Percentiles rank a stretch among this genome's conserved stretches.
phyloP scores from a whole-genome alignment of 2,113 vertebrate genomes.

The Gasterosteus nipponicus region DNA sequence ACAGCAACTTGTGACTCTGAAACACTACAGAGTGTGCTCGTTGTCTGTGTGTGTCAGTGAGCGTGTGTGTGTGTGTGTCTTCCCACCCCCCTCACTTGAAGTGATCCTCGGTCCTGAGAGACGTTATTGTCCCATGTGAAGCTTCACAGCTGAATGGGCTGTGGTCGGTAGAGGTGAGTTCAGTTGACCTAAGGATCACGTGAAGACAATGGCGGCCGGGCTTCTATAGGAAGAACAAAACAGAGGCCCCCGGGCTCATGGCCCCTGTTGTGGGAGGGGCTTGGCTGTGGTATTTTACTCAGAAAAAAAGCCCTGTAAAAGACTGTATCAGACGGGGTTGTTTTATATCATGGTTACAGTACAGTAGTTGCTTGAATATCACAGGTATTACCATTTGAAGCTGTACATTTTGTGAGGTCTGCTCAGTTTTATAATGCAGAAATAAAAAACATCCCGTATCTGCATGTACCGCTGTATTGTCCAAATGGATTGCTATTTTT shows the following conservation, averaged over 20 bases:
- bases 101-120: slow-evolving; percentile 55
- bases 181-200: slow-evolving; percentile 73
- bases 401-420: background rate
- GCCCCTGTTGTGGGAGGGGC: slow-evolving; percentile 74
- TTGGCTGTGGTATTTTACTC: slow-evolving; percentile 63
- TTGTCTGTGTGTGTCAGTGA: slow-evolving; percentile 14
- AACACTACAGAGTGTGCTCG: slow-evolving; percentile 11
- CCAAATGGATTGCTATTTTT: background rate
- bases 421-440: background rate
- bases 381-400: slow-evolving; percentile 5
- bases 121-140: slow-evolving; percentile 66
- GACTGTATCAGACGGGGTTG: slow-evolving; percentile 32
- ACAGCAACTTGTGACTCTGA: slow-evolving; percentile 43
- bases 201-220: slow-evolving; percentile 71
- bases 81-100: slow-evolving; percentile 57
- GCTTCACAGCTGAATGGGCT: slow-evolving; percentile 72
- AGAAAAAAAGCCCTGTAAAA: slow-evolving; percentile 47
- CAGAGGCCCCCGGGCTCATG: slow-evolving; percentile 66
- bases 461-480: background rate
- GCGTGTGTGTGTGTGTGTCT: slow-evolving; percentile 20
- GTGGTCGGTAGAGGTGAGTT: slow-evolving; percentile 74
- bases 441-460: background rate
- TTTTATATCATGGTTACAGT: slow-evolving; percentile 48
- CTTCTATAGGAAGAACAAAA: slow-evolving; percentile 77
- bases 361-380: slow-evolving; percentile 13